Evolutionary conservation across 2,113 vertebrate genomes (phyloP), one percentile per base, ranked within the genome.

Genomic region (Phyllopteryx taeniolatus): DNA sequence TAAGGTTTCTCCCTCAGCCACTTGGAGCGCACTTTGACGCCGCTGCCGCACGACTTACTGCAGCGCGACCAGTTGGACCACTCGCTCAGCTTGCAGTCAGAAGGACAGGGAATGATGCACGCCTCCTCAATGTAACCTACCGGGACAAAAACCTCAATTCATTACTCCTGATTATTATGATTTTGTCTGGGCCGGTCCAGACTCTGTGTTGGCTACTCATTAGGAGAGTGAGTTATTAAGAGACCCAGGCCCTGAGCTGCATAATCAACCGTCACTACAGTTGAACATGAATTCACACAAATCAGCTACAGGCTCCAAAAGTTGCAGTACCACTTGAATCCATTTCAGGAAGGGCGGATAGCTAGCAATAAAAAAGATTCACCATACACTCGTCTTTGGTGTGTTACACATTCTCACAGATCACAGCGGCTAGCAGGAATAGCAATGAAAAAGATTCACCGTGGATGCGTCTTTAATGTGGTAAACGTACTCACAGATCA

Each of bases 61-160:
- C 97, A 99, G 73, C 97, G 95, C 0, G 97, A 99, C 97, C 97
- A 99, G 86, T 95, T 99, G 88, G 97, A 99, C 97, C 97, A 99
- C 68, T 99, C 97, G 1, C 97, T 99, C 75, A 99, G 95, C 73
- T 99, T 99, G 90, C 97, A 98, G 91, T 99, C 97, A 0, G 97
- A 97, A 0, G 97, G 97, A 53, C 97, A 98, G 8, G 96, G 95
- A 76, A 98, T 97, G 83, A 97, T 98, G 79, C 97, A 99, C 42
- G 97, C 97, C 89, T 98, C 96, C 75, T 98, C 97, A 5, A 99
- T 98, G 47, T 99, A 98, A 72, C 96, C 96, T 98, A 87, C 14
- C 2, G 11, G 33, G 27, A 35, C 13, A 57, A 42, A 57, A 4
- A 8, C 22, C 6, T 15, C 15, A 17, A 35, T 11, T 8, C 31